Evolutionary conservation across 2,888 invertebrate species (phyloP).

Genomic region (Cheilosia urbana): DNA sequence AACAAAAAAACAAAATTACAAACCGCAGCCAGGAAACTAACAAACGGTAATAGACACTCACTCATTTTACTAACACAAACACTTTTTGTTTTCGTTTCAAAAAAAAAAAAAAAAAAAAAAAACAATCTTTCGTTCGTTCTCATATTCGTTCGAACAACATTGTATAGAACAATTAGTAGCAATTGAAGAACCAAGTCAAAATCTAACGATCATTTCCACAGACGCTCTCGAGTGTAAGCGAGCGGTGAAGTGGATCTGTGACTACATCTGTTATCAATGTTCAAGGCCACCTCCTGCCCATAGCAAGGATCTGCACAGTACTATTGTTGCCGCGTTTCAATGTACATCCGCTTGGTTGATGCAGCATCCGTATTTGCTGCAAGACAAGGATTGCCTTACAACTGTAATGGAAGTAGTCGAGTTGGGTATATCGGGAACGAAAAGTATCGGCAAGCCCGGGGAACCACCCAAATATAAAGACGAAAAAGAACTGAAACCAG

Average conservation of each 20-base stretch:
- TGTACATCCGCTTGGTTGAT: slow-evolving; percentile 96
- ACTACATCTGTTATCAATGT: slow-evolving; percentile 98
- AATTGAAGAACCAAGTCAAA: slow-evolving; percentile 83
- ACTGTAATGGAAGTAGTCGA: slow-evolving; percentile 98
- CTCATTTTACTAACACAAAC: slow-evolving; percentile 80
- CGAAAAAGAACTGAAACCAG: slow-evolving; percentile 97
- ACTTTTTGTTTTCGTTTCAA: slow-evolving; percentile 75
- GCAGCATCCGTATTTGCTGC: slow-evolving; percentile 94
- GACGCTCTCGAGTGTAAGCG: slow-evolving; percentile 95
- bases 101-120: slow-evolving; percentile 61
- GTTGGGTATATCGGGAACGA: slow-evolving; percentile 97
- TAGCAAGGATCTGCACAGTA: slow-evolving; percentile 96
- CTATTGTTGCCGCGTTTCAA: slow-evolving; percentile 96
- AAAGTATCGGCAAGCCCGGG: slow-evolving; percentile 93
- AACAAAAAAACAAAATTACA: slow-evolving; percentile 42
- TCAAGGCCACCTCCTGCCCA: slow-evolving; percentile 96
- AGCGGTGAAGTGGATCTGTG: slow-evolving; percentile 98
- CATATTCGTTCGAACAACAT: slow-evolving; percentile 72
- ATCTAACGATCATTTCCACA: slow-evolving; percentile 85
- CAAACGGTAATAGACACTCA: slow-evolving; percentile 81
- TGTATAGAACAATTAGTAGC: slow-evolving; percentile 83
- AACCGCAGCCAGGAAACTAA: slow-evolving; percentile 82
- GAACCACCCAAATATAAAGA: slow-evolving; percentile 96
- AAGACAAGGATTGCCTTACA: slow-evolving; percentile 95
- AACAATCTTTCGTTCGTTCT: slow-evolving; percentile 71